A percentile compares a stretch with the other conserved stretches of the same genome.
These are phyloP conservation scores for Himalopsyche kuldschensis DNA, from an alignment of 2,888 invertebrate genomes.

Conservation along the genomic window DNA sequence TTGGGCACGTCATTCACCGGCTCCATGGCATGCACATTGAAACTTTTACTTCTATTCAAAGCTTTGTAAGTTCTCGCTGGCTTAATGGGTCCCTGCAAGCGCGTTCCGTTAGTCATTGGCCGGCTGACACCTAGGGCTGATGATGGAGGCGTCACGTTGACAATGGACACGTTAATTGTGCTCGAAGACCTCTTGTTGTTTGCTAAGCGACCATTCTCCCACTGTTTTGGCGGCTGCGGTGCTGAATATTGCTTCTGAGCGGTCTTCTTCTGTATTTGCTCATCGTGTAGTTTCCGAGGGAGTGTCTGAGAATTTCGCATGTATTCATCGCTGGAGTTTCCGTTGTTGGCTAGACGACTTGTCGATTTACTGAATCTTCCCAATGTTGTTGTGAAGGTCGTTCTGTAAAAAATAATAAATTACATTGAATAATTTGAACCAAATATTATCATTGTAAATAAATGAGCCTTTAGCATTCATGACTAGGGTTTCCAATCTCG, in stretches of 20 bases:
- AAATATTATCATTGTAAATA: not conserved
- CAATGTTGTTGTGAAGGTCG: conserved; percentile 72
- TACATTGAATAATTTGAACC: not conserved
- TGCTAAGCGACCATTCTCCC: conserved; percentile 53
- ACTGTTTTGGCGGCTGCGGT: conserved; percentile 53
- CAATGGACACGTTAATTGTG: conserved; percentile 69
- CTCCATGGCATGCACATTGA: conserved; percentile 75
- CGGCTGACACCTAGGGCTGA: conserved; percentile 46
- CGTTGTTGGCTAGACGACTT: conserved; percentile 64
- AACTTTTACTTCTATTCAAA: conserved; percentile 80
- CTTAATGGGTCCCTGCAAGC: conserved; percentile 67
- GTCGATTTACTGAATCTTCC: conserved; percentile 84
- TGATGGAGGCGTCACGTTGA: conserved; percentile 52
- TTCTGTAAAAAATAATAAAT: conserved; percentile 59
- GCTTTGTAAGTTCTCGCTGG: conserved; percentile 80
- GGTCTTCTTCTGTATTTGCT: conserved; percentile 51
- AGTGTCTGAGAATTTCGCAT: conserved; percentile 73
- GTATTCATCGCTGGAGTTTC: conserved; percentile 60
- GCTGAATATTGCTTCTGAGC: conserved; percentile 45
- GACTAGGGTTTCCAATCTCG: too few species aligned
- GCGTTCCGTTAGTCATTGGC: conserved; percentile 51
- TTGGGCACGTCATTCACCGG: conserved; percentile 49
- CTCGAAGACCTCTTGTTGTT: conserved; percentile 62
- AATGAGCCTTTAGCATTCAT: not conserved
- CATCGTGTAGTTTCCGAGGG: conserved; percentile 67